Percentiles rank a stretch among this genome's conserved stretches.
Evolutionary conservation across 2,888 invertebrate genomes (phyloP).

Genomic region (Glomeris marginata): DNA sequence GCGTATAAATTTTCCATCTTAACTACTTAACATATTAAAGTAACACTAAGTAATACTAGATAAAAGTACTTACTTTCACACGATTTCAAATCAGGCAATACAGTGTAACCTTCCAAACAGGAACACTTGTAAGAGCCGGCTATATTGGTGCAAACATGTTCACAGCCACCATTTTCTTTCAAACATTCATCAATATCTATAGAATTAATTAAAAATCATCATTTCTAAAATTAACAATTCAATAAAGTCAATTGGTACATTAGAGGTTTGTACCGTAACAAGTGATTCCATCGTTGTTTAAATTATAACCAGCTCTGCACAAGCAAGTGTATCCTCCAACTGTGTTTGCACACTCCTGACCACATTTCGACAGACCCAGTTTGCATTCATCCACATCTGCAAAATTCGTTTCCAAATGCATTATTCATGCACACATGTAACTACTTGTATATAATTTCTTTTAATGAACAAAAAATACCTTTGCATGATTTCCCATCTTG

Average conservation of each 20-base stretch:
- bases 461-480: slow-evolving; percentile 16
- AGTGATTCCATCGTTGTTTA: slow-evolving; percentile 21
- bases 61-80: slow-evolving; percentile 8
- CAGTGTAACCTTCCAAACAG: slow-evolving; percentile 29
- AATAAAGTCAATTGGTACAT: slow-evolving; percentile 4
- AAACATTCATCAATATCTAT: slow-evolving; percentile 26
- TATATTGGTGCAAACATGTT: slow-evolving; percentile 28
- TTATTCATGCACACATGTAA: not conserved
- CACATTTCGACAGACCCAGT: slow-evolving; percentile 26
- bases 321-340: slow-evolving; percentile 26
- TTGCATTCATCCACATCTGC: slow-evolving; percentile 27
- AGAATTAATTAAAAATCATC: not conserved
- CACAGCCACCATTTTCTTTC: slow-evolving; percentile 27
- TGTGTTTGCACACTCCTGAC: slow-evolving; percentile 30
- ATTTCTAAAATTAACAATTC: no score
- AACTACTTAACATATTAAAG: no score
- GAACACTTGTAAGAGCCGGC: slow-evolving; percentile 31
- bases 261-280: slow-evolving; percentile 20
- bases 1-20: no score
- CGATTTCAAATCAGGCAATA: slow-evolving; percentile 20
- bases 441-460: not conserved
- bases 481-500: slow-evolving; percentile 24
- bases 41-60: no score
- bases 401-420: not conserved
- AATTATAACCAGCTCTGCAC: slow-evolving; percentile 25